Evolutionary conservation across 2,797 vertebrate genomes (phyloP).

Genomic region (Argentina silus): DNA sequence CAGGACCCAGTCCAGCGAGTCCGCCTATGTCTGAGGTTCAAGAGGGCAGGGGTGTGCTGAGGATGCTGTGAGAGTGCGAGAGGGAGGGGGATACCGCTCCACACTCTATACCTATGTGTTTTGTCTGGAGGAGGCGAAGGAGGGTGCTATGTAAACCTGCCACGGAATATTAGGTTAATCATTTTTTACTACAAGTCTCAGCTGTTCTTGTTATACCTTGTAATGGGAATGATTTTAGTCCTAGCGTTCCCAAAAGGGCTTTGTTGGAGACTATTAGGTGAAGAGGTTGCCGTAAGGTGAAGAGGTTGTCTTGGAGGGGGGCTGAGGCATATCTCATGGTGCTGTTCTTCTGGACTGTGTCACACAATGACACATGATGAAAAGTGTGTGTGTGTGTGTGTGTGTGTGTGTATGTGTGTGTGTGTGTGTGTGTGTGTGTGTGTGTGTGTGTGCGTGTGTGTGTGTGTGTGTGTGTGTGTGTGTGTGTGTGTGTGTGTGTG

Average conservation of each 20-base stretch:
- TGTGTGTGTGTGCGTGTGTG: neutral
- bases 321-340: no score
- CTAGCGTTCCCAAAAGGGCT: neutral
- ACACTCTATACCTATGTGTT: constrained; percentile 16
- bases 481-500: neutral
- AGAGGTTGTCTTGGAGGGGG: no score
- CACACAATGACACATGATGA: no score
- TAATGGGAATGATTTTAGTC: constrained; percentile 25
- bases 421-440: neutral
- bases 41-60: neutral
- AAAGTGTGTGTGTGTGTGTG: neutral
- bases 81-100: constrained; percentile 15
- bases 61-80: neutral
- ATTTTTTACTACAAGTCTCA: constrained; percentile 41
- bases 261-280: no score
- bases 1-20: constrained; percentile 89
- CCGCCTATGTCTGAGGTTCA: constrained; percentile 84
- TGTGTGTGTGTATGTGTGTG: neutral
- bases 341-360: no score
- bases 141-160: constrained; percentile 41
- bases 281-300: no score
- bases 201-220: constrained; percentile 34
- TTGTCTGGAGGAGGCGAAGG: constrained; percentile 21
- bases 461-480: neutral
- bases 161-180: constrained; percentile 58